Evolutionary conservation across 2,888 invertebrate genomes (phyloP), one percentile per base, ranked within the genome.

Genomic region (Tetanocera ferruginea): DNA sequence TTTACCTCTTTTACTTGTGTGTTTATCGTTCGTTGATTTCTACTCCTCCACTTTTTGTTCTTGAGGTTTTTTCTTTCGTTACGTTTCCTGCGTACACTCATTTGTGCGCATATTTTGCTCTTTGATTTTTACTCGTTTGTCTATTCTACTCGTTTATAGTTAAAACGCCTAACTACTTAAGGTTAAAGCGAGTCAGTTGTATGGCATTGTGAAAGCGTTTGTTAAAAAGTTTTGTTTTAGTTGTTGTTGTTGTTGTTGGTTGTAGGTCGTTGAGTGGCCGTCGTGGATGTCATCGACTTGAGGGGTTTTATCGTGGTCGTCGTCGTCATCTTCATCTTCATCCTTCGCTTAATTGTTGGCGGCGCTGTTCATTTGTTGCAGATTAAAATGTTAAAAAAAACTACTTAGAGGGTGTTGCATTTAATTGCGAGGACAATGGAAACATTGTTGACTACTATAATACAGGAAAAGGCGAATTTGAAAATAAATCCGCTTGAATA

Each of bases 271-370:
- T 67, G 49, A 28, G 28, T 11, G 31, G n/a, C 31, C 11, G 52
- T 28, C 51, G 70, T 17, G 31, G 52, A 17, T 55, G 70, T 43
- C 67, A n/a, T 25, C 52, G 55, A n/a, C 70, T 25, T 28, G 69
- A 71, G 52, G 55, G 72, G 60, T 37, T 72, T 72, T 49, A 31
- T 55, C 71, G n/a, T 31, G n/a, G 55, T 57, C 34, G 57, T 60
- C 25, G 69, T 69, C 71, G 14, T 71, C 52, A 69, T 67, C 52
- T 37, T 37, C 34, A n/a, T 60, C 25, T n/a, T n/a, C n/a, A 28
- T 60, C 28, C 66, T 37, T 43, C 67, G 43, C 19, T 67, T 11
- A 37, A 23, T 66, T 31, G 34, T 19, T 31, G 55, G 19, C 23
- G 55, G 55, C 55, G 55, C 19, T 49, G 23, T 70, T 70, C 51